phyloP scores from a whole-genome alignment of 2,797 vertebrate species.

The Characodon lateralis region DNA sequence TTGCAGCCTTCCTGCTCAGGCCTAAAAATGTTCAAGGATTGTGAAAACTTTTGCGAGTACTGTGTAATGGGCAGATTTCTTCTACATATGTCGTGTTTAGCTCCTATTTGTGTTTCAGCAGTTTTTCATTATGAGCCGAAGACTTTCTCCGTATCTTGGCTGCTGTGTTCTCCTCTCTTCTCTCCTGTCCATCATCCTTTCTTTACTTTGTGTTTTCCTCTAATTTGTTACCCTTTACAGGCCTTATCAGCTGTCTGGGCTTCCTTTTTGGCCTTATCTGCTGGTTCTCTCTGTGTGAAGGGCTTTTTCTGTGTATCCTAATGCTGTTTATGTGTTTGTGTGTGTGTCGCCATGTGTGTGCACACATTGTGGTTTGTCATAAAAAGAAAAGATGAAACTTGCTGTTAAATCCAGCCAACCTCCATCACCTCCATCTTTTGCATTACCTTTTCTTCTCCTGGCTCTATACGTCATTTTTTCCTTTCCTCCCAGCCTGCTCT shows the following conservation, averaged over 20 bases:
- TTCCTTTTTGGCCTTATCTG: constrained; percentile 53
- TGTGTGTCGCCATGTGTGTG: constrained; percentile 6
- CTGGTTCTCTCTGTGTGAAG: neutral
- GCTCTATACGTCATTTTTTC: constrained; percentile 29
- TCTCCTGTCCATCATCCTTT: constrained; percentile 28
- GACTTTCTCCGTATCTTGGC: constrained; percentile 5
- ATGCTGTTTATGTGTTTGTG: constrained; percentile 9
- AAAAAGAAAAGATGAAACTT: constrained; percentile 40
- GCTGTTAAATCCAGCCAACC: constrained; percentile 34
- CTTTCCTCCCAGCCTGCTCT: constrained; percentile 47
- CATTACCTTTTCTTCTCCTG: constrained; percentile 47
- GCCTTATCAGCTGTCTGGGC: constrained; percentile 49
- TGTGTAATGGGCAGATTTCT: neutral
- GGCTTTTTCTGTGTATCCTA: constrained; percentile 7
- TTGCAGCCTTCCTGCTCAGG: too few relatives aligned
- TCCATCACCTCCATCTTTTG: constrained; percentile 26
- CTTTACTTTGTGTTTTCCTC: constrained; percentile 25
- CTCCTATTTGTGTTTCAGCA: neutral
- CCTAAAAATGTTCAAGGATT: too few relatives aligned
- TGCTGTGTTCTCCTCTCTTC: neutral
- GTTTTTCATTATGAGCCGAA: neutral
- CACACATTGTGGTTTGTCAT: neutral
- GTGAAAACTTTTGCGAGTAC: too few relatives aligned
- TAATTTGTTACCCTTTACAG: constrained; percentile 48
- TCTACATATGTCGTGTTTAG: neutral